Evolutionary conservation across 2,113 vertebrate genomes (phyloP), one percentile per base, ranked within the genome.

Genomic region (Coreoperca whiteheadi): DNA sequence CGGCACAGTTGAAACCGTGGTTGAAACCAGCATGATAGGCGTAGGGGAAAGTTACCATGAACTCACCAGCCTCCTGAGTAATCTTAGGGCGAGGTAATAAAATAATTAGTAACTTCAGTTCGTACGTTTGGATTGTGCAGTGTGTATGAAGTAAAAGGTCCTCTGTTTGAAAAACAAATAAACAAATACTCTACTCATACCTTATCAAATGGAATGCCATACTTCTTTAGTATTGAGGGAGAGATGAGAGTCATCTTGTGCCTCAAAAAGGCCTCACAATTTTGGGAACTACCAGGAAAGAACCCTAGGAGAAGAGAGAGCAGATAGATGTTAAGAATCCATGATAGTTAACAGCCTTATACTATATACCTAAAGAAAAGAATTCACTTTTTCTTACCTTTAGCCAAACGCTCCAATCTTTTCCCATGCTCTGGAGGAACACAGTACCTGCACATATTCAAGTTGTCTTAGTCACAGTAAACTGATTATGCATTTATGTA

Each of bases 161-260:
- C 2, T 20, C 2, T 53, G 6, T 67, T 41, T 61, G 28, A 66
- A 39, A 63, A 28, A n/a, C 4, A 37, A 67, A 72, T n/a, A 30
- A 65, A 66, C 23, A 51, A 73, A 41, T 23, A 0, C 6, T 46
- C 11, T 23, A 23, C 6, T 0, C 23, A 11, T 83, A 99, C 98
- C 97, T 99, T 99, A 88, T 99, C 97, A 93, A 99, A 99, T 0
- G 98, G 98, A 90, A 99, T 99, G 75, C 98, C 96, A 0, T 99
- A 99, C 92, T 99, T 99, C 93, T 97, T 99, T 87, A 99, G 88
- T 88, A 99, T 98, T 20, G 97, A 97, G 4, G 98, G 98, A 20
- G 98, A 99, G 80, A 99, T 97, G 60, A 99, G 93, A 16, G 98
- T 99, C 98, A 99, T 99, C 91, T 99, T 99, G 93, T 99, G 98